Conservation (phyloP, 2,113 vertebrate genomes). For the Todiramphus saurophagus region DNA sequence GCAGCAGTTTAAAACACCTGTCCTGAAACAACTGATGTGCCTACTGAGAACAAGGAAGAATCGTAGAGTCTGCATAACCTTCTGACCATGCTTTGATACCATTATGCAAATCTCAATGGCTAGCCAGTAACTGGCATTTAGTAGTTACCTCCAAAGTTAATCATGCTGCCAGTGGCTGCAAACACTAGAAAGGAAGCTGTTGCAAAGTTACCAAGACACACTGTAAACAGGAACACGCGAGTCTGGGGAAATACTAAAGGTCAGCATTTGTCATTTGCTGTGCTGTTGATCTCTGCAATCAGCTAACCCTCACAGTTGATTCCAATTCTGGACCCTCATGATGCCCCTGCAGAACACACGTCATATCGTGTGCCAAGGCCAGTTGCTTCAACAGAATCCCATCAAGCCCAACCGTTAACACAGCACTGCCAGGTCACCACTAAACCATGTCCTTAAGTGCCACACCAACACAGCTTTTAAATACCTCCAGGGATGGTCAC, state of each 20-base stretch:
- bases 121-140: neutral
- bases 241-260: constrained; percentile 23
- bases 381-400: neutral
- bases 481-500: neutral
- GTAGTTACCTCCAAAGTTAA: neutral
- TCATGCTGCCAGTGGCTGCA: neutral
- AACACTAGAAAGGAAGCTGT: constrained; percentile 45
- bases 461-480: neutral
- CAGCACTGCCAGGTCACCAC: neutral
- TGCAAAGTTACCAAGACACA: constrained; percentile 17
- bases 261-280: constrained; percentile 27
- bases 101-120: neutral
- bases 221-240: constrained; percentile 8
- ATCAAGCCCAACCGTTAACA: neutral
- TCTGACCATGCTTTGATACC: neutral
- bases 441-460: neutral
- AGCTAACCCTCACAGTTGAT: neutral
- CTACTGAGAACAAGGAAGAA: neutral
- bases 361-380: neutral
- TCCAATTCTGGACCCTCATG: neutral
- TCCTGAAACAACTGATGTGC: neutral
- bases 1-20: neutral
- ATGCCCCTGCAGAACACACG: neutral
- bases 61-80: neutral
- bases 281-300: neutral